Conservation (phyloP, 1,140 invertebrate species). For the Antheraea pernyi region DNA sequence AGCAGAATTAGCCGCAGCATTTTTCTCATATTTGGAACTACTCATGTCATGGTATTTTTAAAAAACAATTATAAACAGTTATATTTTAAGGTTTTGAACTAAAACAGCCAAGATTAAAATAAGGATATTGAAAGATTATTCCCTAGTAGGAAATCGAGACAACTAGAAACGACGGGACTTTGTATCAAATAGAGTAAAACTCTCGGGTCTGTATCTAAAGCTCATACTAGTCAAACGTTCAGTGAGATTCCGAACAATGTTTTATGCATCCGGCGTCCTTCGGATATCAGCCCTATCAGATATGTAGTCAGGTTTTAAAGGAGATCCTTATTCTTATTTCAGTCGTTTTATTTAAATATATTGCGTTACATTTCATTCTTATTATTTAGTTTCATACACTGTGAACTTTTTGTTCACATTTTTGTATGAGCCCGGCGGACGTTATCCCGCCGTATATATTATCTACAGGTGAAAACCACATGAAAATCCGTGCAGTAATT, state of each 20-base stretch:
- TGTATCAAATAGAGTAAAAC: conserved; percentile 10
- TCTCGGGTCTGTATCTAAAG: conserved; percentile 7
- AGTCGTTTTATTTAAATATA: not conserved
- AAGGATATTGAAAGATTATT: not conserved
- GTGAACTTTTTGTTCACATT: too few species aligned
- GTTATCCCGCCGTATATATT: too few species aligned
- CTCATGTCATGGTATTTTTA: too few species aligned
- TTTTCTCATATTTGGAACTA: too few species aligned
- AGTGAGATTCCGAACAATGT: conserved; percentile 23
- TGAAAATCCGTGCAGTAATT: too few species aligned
- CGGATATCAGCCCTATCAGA: conserved; percentile 15
- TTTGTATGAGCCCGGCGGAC: too few species aligned
- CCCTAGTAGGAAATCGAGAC: not conserved
- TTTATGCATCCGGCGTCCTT: conserved; percentile 26
- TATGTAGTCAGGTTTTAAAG: not conserved
- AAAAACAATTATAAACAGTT: too few species aligned
- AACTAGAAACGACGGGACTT: not conserved
- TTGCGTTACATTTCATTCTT: too few species aligned
- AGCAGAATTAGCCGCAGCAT: too few species aligned
- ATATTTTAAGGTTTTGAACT: not conserved
- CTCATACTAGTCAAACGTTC: conserved; percentile 9
- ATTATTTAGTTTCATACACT: too few species aligned
- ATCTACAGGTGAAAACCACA: too few species aligned
- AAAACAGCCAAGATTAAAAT: not conserved
- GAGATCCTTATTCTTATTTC: not conserved